Base-by-base conservation (phyloP, 2,113 vertebrate genomes). In the Platysternon megacephalum region DNA sequence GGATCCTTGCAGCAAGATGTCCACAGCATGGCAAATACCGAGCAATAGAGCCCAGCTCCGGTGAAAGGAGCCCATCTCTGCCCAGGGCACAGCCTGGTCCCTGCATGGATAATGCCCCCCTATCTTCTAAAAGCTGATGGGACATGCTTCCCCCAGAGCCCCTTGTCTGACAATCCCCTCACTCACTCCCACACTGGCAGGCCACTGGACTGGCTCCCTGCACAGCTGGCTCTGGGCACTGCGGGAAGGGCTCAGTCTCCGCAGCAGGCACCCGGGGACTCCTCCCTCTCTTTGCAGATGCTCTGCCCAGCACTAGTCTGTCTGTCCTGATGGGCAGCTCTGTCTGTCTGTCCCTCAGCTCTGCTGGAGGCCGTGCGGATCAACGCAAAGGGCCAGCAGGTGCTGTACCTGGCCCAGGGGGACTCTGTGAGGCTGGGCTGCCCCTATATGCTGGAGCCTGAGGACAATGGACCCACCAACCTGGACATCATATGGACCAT, bases 401-500 rank as follows among this genome's bases (percentile, higher is more conserved):
- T 98, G 35, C 89, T 99, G 65, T 98, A 99, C 58, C 97, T 98
- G 83, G 98, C 99, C 1, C 96, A 97, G 85, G 98, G 99, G 1
- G 97, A 98, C n/a, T 97, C 95, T 0, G 98, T 99, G 76, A 98
- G 76, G 17, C 95, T 99, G 92, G 98, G 98, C 3, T 99, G 99
- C 94, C 99, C 98, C 39, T 99, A 98, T 79, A 96, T 95, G 4
- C 94, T 98, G 2, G 98, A 91, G 32, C 58, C 98, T 0, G 76
- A 96, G 44, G 99, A 99, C 95, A 97, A 95, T 0, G 99, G 99
- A 49, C 98, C 98, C 11, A 97, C 95, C 4, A 98, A 98, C 68
- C 98, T 99, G 94, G 98, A 99, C 16, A 99, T 98, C 2, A 97
- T 99, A 82, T 99, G 99, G 99, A 98, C 96, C 97, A 98, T 98